These are phyloP conservation scores for Dreissena rostriformis DNA, from an alignment of 1,140 invertebrate species.

Conservation along the genomic window DNA sequence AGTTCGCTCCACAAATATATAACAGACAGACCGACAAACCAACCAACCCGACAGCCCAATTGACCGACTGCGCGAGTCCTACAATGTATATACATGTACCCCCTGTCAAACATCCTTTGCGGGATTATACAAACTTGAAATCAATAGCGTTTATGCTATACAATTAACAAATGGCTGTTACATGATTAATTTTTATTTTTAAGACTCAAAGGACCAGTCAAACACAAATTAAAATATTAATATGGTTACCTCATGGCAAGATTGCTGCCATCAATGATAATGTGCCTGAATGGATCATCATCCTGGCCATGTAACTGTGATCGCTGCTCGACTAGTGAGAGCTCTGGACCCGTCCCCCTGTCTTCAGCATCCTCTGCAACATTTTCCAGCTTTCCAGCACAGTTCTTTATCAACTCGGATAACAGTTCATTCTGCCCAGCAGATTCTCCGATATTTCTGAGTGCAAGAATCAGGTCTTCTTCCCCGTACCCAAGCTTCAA, in stretches of 20 bases:
- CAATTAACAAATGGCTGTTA: too few species aligned
- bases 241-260: constrained; percentile 79
- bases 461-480: constrained; percentile 89
- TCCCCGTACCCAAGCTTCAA: constrained; percentile 96
- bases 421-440: constrained; percentile 94
- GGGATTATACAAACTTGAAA: neutral
- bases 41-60: too few species aligned
- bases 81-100: too few species aligned
- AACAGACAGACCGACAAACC: too few species aligned
- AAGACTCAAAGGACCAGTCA: neutral
- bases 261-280: constrained; percentile 81
- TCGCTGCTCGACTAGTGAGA: neutral
- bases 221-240: neutral
- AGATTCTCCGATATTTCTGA: constrained; percentile 91
- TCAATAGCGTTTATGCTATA: too few species aligned
- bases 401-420: constrained; percentile 85
- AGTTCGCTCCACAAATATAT: too few species aligned
- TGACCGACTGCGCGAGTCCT: too few species aligned
- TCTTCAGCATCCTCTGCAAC: neutral
- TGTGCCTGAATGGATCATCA: constrained; percentile 71
- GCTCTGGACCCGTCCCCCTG: constrained; percentile 17
- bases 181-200: too few species aligned
- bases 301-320: constrained; percentile 27
- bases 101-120: too few species aligned
- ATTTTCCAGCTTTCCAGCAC: constrained; percentile 57